Base-by-base conservation (phyloP, 2,113 vertebrate genomes). In the Elgaria multicarinata region DNA sequence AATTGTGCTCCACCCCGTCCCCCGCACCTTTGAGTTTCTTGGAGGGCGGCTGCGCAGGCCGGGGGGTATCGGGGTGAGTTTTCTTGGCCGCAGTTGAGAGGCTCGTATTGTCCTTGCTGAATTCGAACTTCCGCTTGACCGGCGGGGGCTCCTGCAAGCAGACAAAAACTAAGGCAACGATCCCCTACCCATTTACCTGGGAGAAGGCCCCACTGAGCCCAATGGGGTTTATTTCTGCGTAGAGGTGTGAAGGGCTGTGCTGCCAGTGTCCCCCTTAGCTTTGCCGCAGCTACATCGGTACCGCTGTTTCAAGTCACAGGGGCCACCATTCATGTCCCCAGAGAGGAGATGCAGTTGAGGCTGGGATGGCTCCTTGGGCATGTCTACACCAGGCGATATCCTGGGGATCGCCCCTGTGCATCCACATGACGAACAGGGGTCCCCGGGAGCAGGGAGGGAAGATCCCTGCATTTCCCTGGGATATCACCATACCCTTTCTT, bases 61-160 rank as follows among this genome's bases (percentile, higher is more conserved):
- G 97, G 93, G 39, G 96, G 28, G 93, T 91, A 26, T 93, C 69
- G 0, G 95, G 91, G 20, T 94, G 95, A 0, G 90, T 85, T 94
- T 97, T 98, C 93, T 96, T 98, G 0, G 93, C 18, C 28, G 62
- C 20, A 4, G 96, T 76, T 0, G 96, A 3, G 89, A 87, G 62
- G 96, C 96, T 95, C 92, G 92, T 3, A 93, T 97, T 92, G 92
- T 98, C 98, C 92, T 98, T 98, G 93, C 92, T 97, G 91, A 98
- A 98, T 94, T 98, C 98, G 96, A 98, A 97, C 94, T 98, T 99
- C 90, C 97, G 97, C 96, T 98, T 99, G 46, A 95, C 96, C 33
- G 97, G 96, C 66, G 96, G 85, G 2, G 95, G 85, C 36, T 96
- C 96, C 97, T 98, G 89, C 33, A 71, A 80, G 86, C 77, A 89